Evolutionary conservation across 1,140 invertebrate genomes (phyloP), one percentile per base, ranked within the genome.

Genomic region (Macrocentrus cingulum): DNA sequence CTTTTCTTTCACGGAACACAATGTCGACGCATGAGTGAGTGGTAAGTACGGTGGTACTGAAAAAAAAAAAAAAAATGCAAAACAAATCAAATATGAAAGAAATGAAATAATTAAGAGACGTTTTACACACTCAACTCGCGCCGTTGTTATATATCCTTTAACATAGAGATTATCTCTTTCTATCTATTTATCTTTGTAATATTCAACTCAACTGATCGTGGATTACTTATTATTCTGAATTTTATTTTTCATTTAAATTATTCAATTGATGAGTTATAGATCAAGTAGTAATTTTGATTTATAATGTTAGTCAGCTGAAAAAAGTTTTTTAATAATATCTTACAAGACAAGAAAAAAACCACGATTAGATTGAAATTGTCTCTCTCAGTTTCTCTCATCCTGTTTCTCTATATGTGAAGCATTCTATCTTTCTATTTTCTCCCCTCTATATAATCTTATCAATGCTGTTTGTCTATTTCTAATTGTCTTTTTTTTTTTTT

Each of bases 1-100:
- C 46, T 61, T 75, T 76, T 64, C 57, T 74, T 73, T 67, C 63
- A 77, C 77, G 74, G 65, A 76, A 77, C 74, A 68, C 74, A 66
- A 72, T 70, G 70, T 63, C 69, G 60, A 70, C 71, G 67, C 68
- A 74, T 76, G 69, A 72, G 68, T 73, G 70, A 77, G 75, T 77
- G 77, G 77, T 79, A 79, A 79, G 77, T 79, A 79, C 76, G 59
- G 72, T 67, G 70, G 61, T 74, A 59, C 67, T 50, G 56, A 65
- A 60, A 66, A 61, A 51, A 54, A 37, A 52, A 49, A 44, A 59
- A 34, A 37, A 56, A 20, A 54, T 56, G 8, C 23, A 9, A 45
- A 18, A 51, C n/a, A 29, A 50, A 25, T 13, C 22, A 48, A 49
- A 53, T 60, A 62, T n/a, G n/a, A n/a, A n/a, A n/a, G n/a, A n/a